Evolutionary conservation across 1,140 invertebrate species (phyloP).

Genomic region (Episyrphus balteatus): DNA sequence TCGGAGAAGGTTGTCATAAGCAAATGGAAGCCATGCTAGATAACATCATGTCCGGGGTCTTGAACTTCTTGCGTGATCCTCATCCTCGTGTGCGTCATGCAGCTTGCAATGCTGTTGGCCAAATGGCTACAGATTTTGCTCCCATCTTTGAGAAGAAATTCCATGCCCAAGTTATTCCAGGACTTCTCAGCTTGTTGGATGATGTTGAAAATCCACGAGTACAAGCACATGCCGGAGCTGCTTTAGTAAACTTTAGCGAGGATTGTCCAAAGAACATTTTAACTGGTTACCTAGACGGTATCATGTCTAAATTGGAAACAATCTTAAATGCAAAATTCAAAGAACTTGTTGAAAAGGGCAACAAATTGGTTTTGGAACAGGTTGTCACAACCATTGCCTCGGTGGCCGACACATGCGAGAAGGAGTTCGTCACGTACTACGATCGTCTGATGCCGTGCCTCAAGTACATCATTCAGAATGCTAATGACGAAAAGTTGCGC

Average conservation of each 20-base stretch:
- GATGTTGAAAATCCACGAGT: conserved; percentile 88
- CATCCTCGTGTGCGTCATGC: conserved; percentile 57
- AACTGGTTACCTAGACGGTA: conserved; percentile 75
- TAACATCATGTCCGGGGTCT: conserved; percentile 80
- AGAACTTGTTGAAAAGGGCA: conserved; percentile 85
- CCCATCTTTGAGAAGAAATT: conserved; percentile 96
- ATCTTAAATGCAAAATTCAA: conserved; percentile 90
- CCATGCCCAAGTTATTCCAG: conserved; percentile 86
- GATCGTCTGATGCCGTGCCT: conserved; percentile 88
- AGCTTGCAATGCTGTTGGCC: conserved; percentile 97
- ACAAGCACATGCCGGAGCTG: conserved; percentile 86
- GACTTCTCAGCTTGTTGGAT: conserved; percentile 79
- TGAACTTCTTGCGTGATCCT: conserved; percentile 78
- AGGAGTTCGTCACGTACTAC: conserved; percentile 79
- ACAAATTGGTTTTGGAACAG: conserved; percentile 94
- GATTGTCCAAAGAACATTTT: conserved; percentile 94
- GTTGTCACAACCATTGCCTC: conserved; percentile 95
- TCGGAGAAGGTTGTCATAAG: conserved; percentile 96
- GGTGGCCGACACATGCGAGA: conserved; percentile 96
- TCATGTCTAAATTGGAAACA: conserved; percentile 84
- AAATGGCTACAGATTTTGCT: conserved; percentile 98
- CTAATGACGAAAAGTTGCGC: conserved; percentile 74
- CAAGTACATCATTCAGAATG: conserved; percentile 95
- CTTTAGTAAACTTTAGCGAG: conserved; percentile 98
- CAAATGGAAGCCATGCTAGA: conserved; percentile 92